These are phyloP conservation scores for Ophiothrix spiculata DNA, from an alignment of 35 echinoderm and acorn worm genomes.

Conservation along the genomic window DNA sequence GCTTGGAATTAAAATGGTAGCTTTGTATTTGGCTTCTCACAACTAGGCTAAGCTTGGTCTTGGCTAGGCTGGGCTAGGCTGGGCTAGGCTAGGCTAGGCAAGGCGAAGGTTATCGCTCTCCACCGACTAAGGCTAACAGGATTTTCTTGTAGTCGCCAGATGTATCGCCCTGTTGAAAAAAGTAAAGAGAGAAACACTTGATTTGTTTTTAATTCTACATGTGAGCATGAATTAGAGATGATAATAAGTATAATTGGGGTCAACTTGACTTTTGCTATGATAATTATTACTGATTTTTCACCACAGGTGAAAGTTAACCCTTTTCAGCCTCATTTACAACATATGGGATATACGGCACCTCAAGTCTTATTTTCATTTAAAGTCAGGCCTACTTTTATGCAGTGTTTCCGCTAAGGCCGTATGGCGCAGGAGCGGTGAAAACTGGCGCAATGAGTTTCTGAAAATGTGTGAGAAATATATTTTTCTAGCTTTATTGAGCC, in stretches of 20 bases:
- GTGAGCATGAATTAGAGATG: background rate
- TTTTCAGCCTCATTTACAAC: background rate
- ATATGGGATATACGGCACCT: background rate
- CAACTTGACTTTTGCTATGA: background rate
- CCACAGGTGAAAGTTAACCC: background rate
- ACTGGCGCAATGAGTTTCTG: too few species aligned
- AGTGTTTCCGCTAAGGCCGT: too few species aligned
- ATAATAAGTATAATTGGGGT: background rate
- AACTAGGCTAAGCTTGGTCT: too few species aligned
- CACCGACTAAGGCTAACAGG: slow-evolving; percentile 65
- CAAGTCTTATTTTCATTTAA: too few species aligned
- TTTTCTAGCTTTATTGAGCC: too few species aligned
- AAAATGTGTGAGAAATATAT: too few species aligned
- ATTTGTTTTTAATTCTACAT: background rate
- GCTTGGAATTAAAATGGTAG: too few species aligned
- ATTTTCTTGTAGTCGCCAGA: slow-evolving; percentile 92
- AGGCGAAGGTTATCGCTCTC: slow-evolving; percentile 30
- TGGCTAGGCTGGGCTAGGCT: too few species aligned
- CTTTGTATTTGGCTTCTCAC: too few species aligned
- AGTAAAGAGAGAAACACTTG: background rate
- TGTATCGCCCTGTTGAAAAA: slow-evolving; percentile 68
- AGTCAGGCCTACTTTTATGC: too few species aligned
- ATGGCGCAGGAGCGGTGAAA: too few species aligned
- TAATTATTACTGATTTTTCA: background rate
- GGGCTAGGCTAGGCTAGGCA: too few species aligned